Evolutionary conservation across 2,797 vertebrate genomes (phyloP).

Genomic region (Tiaroga cobitis): DNA sequence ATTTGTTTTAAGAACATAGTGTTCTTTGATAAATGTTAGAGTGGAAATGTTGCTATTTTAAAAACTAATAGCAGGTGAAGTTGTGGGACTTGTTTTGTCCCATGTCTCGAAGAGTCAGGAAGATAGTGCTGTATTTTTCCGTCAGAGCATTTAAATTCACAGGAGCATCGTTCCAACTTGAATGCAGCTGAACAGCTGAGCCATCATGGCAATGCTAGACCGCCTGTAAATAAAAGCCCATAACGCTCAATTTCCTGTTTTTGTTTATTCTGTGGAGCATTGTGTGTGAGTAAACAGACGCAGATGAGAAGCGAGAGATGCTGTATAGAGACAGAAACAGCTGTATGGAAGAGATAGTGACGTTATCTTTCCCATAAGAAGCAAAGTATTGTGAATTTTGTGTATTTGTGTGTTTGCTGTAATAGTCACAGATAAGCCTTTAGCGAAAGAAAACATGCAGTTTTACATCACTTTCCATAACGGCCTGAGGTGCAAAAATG

Average conservation of each 20-base stretch:
- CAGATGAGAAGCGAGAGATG: slow-evolving; percentile 43
- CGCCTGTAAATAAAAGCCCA: slow-evolving; percentile 39
- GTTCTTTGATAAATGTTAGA: background rate
- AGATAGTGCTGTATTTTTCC: background rate
- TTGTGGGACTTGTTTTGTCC: background rate
- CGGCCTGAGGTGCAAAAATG: slow-evolving; percentile 32
- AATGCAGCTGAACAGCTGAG: slow-evolving; percentile 56
- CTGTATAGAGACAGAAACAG: slow-evolving; percentile 37
- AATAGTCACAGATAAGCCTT: slow-evolving; percentile 46
- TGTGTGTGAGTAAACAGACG: slow-evolving; percentile 54
- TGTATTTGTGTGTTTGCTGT: slow-evolving; percentile 34
- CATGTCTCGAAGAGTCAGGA: background rate
- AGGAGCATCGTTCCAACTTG: background rate
- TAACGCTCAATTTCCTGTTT: slow-evolving; percentile 52
- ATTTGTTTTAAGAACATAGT: background rate
- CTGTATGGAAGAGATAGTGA: slow-evolving; percentile 63
- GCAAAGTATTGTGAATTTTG: slow-evolving; percentile 42
- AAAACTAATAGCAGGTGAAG: background rate
- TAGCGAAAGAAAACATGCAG: slow-evolving; percentile 39
- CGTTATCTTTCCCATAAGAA: slow-evolving; percentile 54
- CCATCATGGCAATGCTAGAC: slow-evolving; percentile 43
- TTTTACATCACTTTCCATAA: slow-evolving; percentile 19
- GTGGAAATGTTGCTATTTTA: background rate
- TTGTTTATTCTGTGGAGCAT: slow-evolving; percentile 55
- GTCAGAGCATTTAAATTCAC: background rate